Evolutionary conservation across 2,888 invertebrate species (phyloP).

Genomic region (Archips crataeganus): DNA sequence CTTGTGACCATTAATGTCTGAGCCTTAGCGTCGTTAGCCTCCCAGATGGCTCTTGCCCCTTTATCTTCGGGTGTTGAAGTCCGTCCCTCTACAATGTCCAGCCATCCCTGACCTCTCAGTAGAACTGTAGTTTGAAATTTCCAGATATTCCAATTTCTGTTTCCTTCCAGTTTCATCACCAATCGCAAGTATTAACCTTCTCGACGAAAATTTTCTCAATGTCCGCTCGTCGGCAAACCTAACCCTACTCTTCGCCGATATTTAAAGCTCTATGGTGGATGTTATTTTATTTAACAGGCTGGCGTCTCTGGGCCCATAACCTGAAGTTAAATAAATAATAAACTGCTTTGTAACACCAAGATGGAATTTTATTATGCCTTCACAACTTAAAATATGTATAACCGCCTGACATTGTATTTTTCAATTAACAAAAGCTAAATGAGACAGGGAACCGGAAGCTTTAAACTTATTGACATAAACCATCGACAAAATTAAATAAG

Average conservation of each 20-base stretch:
- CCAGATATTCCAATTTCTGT: constrained; percentile 51
- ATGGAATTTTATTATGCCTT: no score
- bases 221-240: no score
- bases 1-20: constrained; percentile 50
- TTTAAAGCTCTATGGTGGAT: no score
- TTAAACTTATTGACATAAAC: no score
- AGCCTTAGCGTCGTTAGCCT: constrained; percentile 49
- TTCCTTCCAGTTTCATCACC: constrained; percentile 49
- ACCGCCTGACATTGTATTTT: no score
- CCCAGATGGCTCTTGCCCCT: constrained; percentile 44
- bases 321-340: neutral
- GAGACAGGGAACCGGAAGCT: no score
- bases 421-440: no score
- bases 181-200: neutral
- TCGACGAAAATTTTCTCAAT: no score
- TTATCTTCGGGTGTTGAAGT: constrained; percentile 44
- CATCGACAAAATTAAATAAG: no score
- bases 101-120: constrained; percentile 45
- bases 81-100: constrained; percentile 47
- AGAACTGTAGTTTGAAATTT: constrained; percentile 50
- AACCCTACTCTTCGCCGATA: no score
- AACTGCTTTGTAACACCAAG: no score
- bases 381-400: no score
- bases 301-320: neutral
- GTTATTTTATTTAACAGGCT: neutral